phyloP scores from a whole-genome alignment of 1,140 invertebrate species.

The Pemphigus obesinymphae region DNA sequence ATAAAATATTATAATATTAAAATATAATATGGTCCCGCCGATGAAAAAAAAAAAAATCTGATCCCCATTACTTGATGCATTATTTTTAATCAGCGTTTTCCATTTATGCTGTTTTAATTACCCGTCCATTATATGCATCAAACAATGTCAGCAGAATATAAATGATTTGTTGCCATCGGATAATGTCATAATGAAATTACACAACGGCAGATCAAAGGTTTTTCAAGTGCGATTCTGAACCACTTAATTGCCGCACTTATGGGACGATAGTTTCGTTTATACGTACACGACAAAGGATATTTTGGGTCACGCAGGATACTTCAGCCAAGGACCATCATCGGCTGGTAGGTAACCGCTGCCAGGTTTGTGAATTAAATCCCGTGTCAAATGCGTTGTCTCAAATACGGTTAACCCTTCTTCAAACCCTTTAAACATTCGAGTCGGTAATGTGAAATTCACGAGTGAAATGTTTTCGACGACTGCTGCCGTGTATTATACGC shows the following conservation, averaged over 20 bases:
- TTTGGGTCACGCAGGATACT: slow-evolving; percentile 2
- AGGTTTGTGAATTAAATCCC: slow-evolving; percentile 1
- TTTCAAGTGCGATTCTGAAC: not conserved
- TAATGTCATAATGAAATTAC: slow-evolving; percentile 3
- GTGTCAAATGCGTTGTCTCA: slow-evolving; percentile 1
- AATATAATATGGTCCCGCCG: too few relatives aligned
- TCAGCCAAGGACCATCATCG: not conserved
- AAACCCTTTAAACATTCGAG: not conserved
- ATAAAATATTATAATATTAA: too few relatives aligned
- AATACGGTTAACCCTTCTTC: slow-evolving; percentile 3
- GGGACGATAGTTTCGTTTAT: not conserved
- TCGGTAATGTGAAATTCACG: not conserved
- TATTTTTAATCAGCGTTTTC: not conserved
- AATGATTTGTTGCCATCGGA: not conserved
- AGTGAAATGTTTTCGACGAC: not conserved
- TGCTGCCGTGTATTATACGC: not conserved
- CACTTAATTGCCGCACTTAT: slow-evolving; percentile 5
- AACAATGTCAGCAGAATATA: not conserved
- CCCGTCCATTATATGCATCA: not conserved
- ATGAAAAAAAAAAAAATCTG: too few relatives aligned
- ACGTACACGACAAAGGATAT: not conserved
- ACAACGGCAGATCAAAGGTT: not conserved
- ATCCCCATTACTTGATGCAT: not conserved
- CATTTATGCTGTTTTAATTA: not conserved
- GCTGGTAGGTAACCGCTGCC: not conserved